Evolutionary conservation across 2,797 vertebrate genomes (phyloP).

Genomic region (Chelon auratus): DNA sequence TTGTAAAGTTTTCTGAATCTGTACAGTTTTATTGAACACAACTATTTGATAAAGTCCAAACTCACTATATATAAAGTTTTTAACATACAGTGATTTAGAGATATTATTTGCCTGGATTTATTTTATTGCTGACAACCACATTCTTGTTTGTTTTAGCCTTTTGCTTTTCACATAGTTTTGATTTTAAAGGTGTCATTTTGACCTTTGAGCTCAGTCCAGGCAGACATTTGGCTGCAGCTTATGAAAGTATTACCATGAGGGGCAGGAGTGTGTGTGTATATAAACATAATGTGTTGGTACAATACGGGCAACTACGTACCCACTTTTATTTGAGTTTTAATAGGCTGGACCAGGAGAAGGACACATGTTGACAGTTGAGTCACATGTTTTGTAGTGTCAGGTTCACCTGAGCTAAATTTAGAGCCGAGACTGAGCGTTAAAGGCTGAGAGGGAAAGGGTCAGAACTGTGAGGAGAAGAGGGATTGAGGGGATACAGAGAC

Average conservation of each 20-base stretch:
- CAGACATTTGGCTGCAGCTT: constrained; percentile 26
- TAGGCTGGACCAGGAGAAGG: constrained; percentile 37
- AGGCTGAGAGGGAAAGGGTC: constrained; percentile 24
- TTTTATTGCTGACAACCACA: constrained; percentile 2
- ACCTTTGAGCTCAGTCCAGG: constrained; percentile 56
- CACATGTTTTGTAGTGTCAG: constrained; percentile 76
- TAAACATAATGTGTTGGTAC: constrained; percentile 13
- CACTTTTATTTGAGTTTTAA: constrained; percentile 31
- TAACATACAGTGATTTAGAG: background rate
- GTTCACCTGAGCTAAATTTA: constrained; percentile 80
- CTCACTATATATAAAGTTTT: no score
- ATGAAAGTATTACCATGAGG: background rate
- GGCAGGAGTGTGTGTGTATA: constrained; percentile 11
- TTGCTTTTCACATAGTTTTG: constrained; percentile 17
- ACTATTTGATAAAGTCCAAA: no score
- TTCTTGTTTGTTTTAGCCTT: constrained; percentile 13
- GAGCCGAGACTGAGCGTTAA: constrained; percentile 45
- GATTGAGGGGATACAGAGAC: background rate
- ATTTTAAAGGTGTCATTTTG: constrained; percentile 44
- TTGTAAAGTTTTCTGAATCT: no score
- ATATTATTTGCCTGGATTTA: background rate
- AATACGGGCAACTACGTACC: constrained; percentile 16
- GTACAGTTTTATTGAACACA: no score
- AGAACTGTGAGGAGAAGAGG: constrained; percentile 23
- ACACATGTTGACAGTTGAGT: constrained; percentile 56